These are phyloP conservation scores for Aphidius colemani DNA, from an alignment of 2,888 invertebrate species.

Conservation along the genomic window DNA sequence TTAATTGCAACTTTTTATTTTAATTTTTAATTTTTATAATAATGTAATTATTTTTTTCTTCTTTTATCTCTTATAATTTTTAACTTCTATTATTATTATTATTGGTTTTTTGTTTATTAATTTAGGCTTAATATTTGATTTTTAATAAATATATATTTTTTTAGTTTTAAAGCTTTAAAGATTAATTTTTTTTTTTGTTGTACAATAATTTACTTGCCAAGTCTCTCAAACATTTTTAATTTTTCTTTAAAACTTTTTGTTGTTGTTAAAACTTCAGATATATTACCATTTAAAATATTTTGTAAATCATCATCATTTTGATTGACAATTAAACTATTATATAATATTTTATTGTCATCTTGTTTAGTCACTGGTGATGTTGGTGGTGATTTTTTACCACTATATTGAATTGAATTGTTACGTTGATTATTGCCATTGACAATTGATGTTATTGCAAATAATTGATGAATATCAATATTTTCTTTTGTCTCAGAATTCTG, in stretches of 20 bases:
- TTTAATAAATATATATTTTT: not conserved
- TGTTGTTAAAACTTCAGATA: constrained; percentile 57
- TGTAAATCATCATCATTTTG: constrained; percentile 57
- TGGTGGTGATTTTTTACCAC: constrained; percentile 52
- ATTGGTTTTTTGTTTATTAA: not conserved
- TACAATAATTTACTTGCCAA: constrained; percentile 48
- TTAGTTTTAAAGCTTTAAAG: not conserved
- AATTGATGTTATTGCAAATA: constrained; percentile 51
- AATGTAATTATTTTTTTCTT: not conserved
- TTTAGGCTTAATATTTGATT: not conserved
- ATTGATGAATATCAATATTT: constrained; percentile 53
- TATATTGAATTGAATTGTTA: constrained; percentile 45
- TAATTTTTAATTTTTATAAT: not conserved
- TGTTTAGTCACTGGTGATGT: constrained; percentile 51
- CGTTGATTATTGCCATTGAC: constrained; percentile 53
- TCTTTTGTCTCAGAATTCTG: constrained; percentile 52
- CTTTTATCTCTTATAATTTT: not conserved
- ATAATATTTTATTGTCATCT: constrained; percentile 53
- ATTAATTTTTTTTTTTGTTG: not conserved
- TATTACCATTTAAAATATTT: constrained; percentile 58
- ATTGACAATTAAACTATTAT: constrained; percentile 50
- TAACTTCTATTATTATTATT: not conserved
- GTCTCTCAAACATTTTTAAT: constrained; percentile 58
- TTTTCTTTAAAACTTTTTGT: constrained; percentile 58
- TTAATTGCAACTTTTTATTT: not conserved